A percentile compares a stretch with the other conserved stretches of the same genome.
phyloP scores from a whole-genome alignment of 2,888 invertebrate genomes.

The Aphelenchoides bicaudatus region DNA sequence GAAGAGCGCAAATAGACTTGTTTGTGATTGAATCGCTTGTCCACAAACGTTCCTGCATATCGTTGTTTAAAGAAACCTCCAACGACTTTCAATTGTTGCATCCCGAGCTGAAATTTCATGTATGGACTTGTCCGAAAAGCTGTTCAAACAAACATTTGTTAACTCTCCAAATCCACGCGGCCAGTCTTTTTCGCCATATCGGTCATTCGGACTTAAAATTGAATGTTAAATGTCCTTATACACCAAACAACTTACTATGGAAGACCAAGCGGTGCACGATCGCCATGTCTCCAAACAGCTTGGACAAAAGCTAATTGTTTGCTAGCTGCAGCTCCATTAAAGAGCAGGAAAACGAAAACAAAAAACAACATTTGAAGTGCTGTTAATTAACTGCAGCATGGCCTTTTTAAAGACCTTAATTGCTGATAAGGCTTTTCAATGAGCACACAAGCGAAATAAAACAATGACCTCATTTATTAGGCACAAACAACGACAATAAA shows the following conservation, averaged over 20 bases:
- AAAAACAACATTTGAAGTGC: neutral
- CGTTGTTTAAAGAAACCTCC: constrained; percentile 33
- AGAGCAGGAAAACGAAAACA: neutral
- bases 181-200: constrained; percentile 38
- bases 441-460: no score
- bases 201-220: constrained; percentile 38
- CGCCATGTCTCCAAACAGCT: constrained; percentile 79
- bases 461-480: no score
- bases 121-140: neutral
- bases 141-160: constrained; percentile 34
- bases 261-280: constrained; percentile 71
- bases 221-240: no score
- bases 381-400: neutral
- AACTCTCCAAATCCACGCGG: constrained; percentile 47
- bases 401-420: neutral
- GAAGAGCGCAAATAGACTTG: constrained; percentile 40
- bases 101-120: constrained; percentile 46
- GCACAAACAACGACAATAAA: no score
- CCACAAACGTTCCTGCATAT: constrained; percentile 26
- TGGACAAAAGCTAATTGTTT: constrained; percentile 43
- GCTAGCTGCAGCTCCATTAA: neutral
- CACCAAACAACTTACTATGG: no score
- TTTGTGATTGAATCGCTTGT: constrained; percentile 25
- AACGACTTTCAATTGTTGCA: constrained; percentile 36
- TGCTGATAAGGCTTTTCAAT: no score